Conservation (phyloP, 2,888 invertebrate genomes). For the Diloba caeruleocephala region DNA sequence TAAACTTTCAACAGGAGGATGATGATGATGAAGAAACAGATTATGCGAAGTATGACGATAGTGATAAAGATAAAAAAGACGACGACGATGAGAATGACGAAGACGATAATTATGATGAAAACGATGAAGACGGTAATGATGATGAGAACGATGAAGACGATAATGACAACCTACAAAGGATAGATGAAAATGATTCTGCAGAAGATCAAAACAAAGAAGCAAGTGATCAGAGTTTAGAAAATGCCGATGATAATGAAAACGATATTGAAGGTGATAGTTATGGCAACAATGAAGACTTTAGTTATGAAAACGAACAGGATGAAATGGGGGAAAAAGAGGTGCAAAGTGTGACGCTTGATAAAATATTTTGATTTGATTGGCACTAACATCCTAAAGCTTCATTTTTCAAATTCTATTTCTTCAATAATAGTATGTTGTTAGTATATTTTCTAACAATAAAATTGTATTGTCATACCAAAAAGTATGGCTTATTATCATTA, state of each 20-base stretch:
- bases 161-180: slow-evolving; percentile 56
- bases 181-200: slow-evolving; percentile 62
- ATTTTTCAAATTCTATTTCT: slow-evolving; percentile 51
- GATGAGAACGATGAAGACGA: slow-evolving; percentile 58
- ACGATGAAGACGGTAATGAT: slow-evolving; percentile 56
- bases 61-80: slow-evolving; percentile 48
- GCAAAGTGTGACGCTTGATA: slow-evolving; percentile 65
- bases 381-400: slow-evolving; percentile 72
- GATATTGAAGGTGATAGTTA: slow-evolving; percentile 13
- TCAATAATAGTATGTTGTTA: slow-evolving; percentile 13
- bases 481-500: slow-evolving; percentile 26
- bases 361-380: slow-evolving; percentile 64
- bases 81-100: slow-evolving; percentile 46
- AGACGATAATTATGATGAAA: slow-evolving; percentile 53
- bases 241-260: slow-evolving; percentile 25
- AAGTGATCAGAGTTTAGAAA: slow-evolving; percentile 55
- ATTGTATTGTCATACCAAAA: slow-evolving; percentile 5
- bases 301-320: slow-evolving; percentile 54
- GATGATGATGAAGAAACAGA: slow-evolving; percentile 44
- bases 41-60: slow-evolving; percentile 56
- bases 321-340: slow-evolving; percentile 68
- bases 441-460: slow-evolving; percentile 8
- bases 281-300: slow-evolving; percentile 19
- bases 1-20: slow-evolving; percentile 55
- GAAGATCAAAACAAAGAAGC: slow-evolving; percentile 56